Conservation (phyloP, 2,113 vertebrate species). For the Pycnonotus jocosus region DNA sequence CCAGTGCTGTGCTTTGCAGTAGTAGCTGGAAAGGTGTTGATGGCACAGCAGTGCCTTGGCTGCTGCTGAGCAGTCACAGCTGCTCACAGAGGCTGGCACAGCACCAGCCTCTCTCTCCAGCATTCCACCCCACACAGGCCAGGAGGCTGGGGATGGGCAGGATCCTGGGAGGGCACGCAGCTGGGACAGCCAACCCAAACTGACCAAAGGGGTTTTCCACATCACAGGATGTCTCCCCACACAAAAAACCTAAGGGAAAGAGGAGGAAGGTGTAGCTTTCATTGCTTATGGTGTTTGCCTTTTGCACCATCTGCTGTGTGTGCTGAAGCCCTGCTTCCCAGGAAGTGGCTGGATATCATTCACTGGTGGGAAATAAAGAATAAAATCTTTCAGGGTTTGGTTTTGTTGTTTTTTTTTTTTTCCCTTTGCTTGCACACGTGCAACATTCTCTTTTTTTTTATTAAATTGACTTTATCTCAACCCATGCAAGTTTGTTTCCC, state of each 20-base stretch:
- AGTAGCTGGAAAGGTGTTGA: neutral
- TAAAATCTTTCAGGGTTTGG: neutral
- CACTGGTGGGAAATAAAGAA: neutral
- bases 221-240: neutral
- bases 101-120: neutral
- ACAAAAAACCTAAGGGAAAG: neutral
- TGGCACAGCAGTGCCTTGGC: neutral
- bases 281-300: neutral
- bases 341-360: neutral
- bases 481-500: neutral
- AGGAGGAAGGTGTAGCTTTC: neutral
- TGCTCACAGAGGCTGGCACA: neutral
- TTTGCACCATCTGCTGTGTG: neutral
- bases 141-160: neutral
- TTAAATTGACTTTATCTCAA: neutral
- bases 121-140: neutral
- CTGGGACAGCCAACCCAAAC: neutral
- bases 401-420: neutral
- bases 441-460: neutral
- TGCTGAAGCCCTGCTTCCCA: fast-evolving
- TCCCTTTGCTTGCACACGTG: neutral
- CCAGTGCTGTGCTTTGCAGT: neutral
- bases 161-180: too few species aligned
- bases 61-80: neutral
- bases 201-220: neutral